Percentiles rank a stretch among this genome's conserved stretches.
Evolutionary conservation across 2,797 vertebrate species (phyloP).

Genomic region (Danio jaintianensis): DNA sequence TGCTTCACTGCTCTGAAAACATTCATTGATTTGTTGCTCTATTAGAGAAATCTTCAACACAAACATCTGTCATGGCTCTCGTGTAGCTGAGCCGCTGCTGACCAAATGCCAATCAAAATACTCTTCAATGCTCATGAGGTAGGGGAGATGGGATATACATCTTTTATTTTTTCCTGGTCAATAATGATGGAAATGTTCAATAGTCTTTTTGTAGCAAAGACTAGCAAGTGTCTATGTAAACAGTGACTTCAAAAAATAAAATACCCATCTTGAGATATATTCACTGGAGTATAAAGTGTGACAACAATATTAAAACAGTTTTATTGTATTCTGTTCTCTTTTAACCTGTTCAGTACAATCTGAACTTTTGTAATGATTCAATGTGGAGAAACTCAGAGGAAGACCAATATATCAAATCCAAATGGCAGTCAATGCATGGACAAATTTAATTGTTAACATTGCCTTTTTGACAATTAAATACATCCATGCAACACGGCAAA

Average conservation of each 20-base stretch:
- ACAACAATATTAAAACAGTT: not conserved
- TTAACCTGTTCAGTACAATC: not conserved
- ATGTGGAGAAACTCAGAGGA: not conserved
- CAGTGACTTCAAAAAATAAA: not conserved
- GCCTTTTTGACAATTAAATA: no score
- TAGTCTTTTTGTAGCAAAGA: not conserved
- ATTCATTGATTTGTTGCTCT: not conserved
- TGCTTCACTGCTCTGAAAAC: constrained; percentile 8
- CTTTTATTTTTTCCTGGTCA: not conserved
- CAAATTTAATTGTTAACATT: no score
- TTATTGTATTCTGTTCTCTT: not conserved
- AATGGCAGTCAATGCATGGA: not conserved
- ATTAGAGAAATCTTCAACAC: not conserved
- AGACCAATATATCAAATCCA: not conserved
- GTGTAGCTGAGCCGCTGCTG: not conserved
- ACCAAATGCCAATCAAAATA: constrained; percentile 10
- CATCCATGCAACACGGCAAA: no score
- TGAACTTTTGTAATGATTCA: not conserved
- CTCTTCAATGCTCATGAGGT: not conserved
- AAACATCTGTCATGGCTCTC: not conserved
- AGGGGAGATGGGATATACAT: not conserved
- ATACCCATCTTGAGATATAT: not conserved
- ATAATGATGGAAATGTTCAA: not conserved
- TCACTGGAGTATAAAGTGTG: not conserved
- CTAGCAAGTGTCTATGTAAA: not conserved